Conservation (phyloP, 1,140 invertebrate genomes). For the Ceratina calcarata region DNA sequence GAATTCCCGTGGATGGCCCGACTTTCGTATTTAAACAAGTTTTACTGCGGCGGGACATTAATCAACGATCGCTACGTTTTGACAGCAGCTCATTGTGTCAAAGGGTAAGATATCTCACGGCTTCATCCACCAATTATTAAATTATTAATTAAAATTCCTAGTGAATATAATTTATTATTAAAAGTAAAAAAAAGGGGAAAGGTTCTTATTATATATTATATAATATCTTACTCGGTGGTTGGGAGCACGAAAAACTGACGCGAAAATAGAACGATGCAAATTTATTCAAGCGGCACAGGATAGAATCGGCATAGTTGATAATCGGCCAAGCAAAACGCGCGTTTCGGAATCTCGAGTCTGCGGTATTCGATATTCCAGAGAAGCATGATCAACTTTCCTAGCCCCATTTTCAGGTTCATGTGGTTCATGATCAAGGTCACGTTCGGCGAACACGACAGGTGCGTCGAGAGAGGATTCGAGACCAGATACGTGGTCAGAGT, state of each 20-base stretch:
- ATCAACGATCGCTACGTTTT: conserved; percentile 91
- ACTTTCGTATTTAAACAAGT: conserved; percentile 89
- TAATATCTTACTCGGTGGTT: too few relatives aligned
- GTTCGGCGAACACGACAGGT: conserved; percentile 91
- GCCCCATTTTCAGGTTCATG: conserved; percentile 86
- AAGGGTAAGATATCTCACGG: conserved; percentile 82
- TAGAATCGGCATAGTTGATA: not conserved
- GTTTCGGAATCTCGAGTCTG: not conserved
- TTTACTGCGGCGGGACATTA: conserved; percentile 92
- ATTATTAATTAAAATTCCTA: too few relatives aligned
- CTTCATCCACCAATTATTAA: too few relatives aligned
- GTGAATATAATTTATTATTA: too few relatives aligned
- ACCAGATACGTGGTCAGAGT: conserved; percentile 88
- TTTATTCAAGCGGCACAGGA: not conserved
- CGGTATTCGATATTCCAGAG: conserved; percentile 5
- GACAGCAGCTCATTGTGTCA: conserved; percentile 91
- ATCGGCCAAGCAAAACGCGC: not conserved
- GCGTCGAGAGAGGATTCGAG: conserved; percentile 85
- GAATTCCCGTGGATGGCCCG: conserved; percentile 92
- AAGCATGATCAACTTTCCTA: conserved; percentile 63
- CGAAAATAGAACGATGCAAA: too few relatives aligned
- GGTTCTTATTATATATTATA: too few relatives aligned
- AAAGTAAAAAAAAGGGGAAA: too few relatives aligned
- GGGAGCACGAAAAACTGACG: too few relatives aligned
- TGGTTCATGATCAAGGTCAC: conserved; percentile 95